Percentiles rank a stretch among this genome's conserved stretches.
Conservation (phyloP, 2,888 invertebrate species). For the Ectobius pallidus region DNA sequence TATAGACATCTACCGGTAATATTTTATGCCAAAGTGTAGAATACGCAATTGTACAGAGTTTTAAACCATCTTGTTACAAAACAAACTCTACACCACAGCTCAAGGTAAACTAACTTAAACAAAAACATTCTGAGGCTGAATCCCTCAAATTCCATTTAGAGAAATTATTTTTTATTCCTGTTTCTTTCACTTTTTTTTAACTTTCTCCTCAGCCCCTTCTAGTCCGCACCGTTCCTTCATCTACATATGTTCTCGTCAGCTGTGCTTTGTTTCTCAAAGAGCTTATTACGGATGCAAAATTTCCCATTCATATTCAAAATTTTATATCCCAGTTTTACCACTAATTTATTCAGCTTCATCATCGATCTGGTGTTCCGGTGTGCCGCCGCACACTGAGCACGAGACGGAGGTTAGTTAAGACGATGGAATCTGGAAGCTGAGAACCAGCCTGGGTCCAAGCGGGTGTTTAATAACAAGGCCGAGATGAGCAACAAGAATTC, state of each 20-base stretch:
- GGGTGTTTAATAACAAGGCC: neutral
- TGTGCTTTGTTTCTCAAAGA: constrained; percentile 65
- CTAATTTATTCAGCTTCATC: constrained; percentile 73
- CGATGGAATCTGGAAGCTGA: neutral
- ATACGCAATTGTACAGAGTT: no score
- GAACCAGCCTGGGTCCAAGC: neutral
- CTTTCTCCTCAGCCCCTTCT: neutral
- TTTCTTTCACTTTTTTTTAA: neutral
- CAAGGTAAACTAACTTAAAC: neutral
- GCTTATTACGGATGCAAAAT: constrained; percentile 86
- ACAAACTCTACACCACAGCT: no score
- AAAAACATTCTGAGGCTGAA: neutral
- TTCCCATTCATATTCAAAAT: constrained; percentile 90
- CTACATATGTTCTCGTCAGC: constrained; percentile 67
- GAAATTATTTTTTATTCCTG: neutral
- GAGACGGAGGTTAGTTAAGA: constrained; percentile 21
- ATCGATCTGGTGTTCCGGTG: constrained; percentile 37
- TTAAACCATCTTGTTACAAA: no score
- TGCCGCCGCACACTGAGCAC: neutral
- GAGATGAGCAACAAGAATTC: no score
- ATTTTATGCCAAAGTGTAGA: no score
- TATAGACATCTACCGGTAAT: no score
- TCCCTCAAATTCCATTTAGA: neutral
- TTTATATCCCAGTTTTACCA: constrained; percentile 77
- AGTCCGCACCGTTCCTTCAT: constrained; percentile 53